Evolutionary conservation across 2,797 vertebrate genomes (phyloP).

Genomic region (Intellagama lesueurii): DNA sequence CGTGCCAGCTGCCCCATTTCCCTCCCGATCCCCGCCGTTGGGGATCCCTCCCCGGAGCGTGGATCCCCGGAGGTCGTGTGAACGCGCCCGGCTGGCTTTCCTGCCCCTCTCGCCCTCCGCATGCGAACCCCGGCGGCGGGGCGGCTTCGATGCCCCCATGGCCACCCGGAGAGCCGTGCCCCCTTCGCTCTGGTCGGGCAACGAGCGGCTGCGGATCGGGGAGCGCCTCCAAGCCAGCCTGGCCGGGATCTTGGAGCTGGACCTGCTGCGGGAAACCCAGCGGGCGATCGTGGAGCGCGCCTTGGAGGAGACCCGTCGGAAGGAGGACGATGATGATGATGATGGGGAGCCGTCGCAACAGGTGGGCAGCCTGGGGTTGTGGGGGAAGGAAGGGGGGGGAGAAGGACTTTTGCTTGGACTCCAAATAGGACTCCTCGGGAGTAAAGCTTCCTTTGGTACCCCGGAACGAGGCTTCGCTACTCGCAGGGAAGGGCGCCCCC

Average conservation of each 20-base stretch:
- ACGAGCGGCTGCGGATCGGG: constrained; percentile 83
- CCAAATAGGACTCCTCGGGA: too few relatives aligned
- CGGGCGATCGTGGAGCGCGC: constrained; percentile 80
- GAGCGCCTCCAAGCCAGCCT: constrained; percentile 85
- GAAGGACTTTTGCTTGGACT: too few relatives aligned
- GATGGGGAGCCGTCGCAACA: not conserved
- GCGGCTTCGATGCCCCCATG: not conserved
- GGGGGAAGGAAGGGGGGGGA: too few relatives aligned
- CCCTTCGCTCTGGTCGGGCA: constrained; percentile 85
- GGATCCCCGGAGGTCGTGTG: too few relatives aligned
- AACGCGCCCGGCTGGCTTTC: not conserved
- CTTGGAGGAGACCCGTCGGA: constrained; percentile 54
- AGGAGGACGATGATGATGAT: not conserved
- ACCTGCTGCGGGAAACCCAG: constrained; percentile 82
- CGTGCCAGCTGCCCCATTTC: constrained; percentile 35
- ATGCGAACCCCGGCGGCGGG: not conserved
- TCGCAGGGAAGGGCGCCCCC: too few relatives aligned
- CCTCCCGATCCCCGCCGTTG: not conserved
- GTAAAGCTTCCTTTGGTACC: too few relatives aligned
- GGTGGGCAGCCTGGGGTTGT: not conserved
- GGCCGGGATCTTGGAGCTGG: constrained; percentile 85
- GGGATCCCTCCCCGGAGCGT: not conserved
- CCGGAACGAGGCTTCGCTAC: too few relatives aligned
- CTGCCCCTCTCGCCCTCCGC: not conserved
- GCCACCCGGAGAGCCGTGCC: constrained; percentile 72